These are phyloP conservation scores for Meteorus colon DNA, from an alignment of 2,888 invertebrate genomes.

Conservation along the genomic window DNA sequence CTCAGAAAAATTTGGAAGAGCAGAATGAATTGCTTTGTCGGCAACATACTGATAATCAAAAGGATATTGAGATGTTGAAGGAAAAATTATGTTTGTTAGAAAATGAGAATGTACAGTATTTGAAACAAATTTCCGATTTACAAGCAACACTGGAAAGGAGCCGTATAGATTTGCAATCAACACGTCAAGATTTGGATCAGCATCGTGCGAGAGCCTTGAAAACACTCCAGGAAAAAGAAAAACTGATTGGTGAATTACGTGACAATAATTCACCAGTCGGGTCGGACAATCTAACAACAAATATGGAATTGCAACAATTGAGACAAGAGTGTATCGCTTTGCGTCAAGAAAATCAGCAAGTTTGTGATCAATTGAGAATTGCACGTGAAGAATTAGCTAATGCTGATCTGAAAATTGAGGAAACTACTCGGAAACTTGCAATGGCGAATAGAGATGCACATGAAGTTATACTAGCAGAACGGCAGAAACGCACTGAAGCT, in stretches of 20 bases:
- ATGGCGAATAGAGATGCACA: slow-evolving; percentile 69
- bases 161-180: slow-evolving; percentile 63
- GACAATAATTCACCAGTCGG: slow-evolving; percentile 56
- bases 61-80: slow-evolving; percentile 66
- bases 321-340: slow-evolving; percentile 77
- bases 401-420: slow-evolving; percentile 66
- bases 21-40: slow-evolving; percentile 70
- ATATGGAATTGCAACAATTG: slow-evolving; percentile 79
- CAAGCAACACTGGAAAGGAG: slow-evolving; percentile 67
- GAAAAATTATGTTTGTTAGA: slow-evolving; percentile 74
- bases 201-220: slow-evolving; percentile 87
- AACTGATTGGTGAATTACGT: slow-evolving; percentile 79
- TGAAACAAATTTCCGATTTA: slow-evolving; percentile 71
- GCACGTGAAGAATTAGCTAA: slow-evolving; percentile 73
- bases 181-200: slow-evolving; percentile 79
- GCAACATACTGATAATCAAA: slow-evolving; percentile 73
- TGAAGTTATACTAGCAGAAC: slow-evolving; percentile 69
- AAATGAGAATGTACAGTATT: slow-evolving; percentile 72
- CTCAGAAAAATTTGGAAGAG: slow-evolving; percentile 71
- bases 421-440: slow-evolving; percentile 73
- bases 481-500: slow-evolving; percentile 70
- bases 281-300: slow-evolving; percentile 69
- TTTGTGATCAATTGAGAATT: slow-evolving; percentile 71
- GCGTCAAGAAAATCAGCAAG: slow-evolving; percentile 77
- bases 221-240: slow-evolving; percentile 85